These are phyloP conservation scores for Philonicus albiceps DNA, from an alignment of 2,888 invertebrate genomes.

Conservation along the genomic window DNA sequence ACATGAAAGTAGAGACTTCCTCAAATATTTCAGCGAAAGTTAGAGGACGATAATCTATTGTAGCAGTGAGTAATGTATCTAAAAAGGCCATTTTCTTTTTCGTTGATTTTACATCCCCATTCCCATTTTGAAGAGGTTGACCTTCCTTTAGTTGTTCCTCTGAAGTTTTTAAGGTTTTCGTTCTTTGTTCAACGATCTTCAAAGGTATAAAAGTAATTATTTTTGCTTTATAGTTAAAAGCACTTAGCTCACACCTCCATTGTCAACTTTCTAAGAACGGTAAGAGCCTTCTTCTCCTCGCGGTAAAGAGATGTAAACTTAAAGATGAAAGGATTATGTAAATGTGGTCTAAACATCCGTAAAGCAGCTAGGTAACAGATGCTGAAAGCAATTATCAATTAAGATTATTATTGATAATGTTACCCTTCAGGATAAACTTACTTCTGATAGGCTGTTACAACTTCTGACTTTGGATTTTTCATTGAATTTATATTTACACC, in stretches of 20 bases:
- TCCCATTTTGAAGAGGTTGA: not conserved
- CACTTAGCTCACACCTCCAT: constrained; percentile 51
- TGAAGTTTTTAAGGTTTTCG: not conserved
- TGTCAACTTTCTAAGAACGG: constrained; percentile 59
- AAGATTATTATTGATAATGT: constrained; percentile 23
- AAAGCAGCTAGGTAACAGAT: constrained; percentile 56
- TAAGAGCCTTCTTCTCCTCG: constrained; percentile 60
- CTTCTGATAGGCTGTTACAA: constrained; percentile 66
- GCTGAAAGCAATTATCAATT: constrained; percentile 48
- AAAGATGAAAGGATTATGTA: constrained; percentile 51
- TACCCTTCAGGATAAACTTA: constrained; percentile 50
- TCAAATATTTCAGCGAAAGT: constrained; percentile 57
- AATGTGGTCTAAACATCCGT: constrained; percentile 54
- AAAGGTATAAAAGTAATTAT: not conserved
- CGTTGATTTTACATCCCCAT: constrained; percentile 38
- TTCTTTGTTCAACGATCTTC: constrained; percentile 56
- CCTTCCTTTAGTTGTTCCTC: not conserved
- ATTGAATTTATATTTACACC: constrained; percentile 67
- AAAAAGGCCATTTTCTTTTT: constrained; percentile 57
- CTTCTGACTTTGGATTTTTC: constrained; percentile 63
- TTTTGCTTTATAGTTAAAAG: not conserved
- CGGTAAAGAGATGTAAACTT: constrained; percentile 65
- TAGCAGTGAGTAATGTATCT: constrained; percentile 56
- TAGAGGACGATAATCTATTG: constrained; percentile 55
- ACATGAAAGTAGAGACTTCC: constrained; percentile 61